A percentile compares a stretch with the other conserved stretches of the same genome.
phyloP scores from a whole-genome alignment of 2,888 invertebrate genomes.

The Mesorhabditis spiculigera region DNA sequence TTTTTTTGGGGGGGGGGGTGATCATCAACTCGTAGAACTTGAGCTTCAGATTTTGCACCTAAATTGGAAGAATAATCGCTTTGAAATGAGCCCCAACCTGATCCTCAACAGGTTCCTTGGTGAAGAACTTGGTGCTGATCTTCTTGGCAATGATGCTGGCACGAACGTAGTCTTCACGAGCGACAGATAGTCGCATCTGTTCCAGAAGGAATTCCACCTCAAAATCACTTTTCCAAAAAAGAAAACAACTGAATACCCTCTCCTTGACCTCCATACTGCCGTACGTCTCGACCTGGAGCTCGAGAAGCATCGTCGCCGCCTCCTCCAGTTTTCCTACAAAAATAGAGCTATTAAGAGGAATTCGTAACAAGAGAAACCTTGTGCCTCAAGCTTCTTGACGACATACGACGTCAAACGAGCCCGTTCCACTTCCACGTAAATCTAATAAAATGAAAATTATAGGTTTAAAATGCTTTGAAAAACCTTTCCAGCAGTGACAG shows the following conservation, averaged over 20 bases:
- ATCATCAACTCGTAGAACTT: constrained; percentile 83
- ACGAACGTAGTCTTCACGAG: constrained; percentile 89
- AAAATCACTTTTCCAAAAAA: constrained; percentile 8
- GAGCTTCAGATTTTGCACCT: constrained; percentile 68
- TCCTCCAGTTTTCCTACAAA: constrained; percentile 67
- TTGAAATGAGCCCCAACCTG: constrained; percentile 12
- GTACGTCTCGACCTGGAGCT: constrained; percentile 93
- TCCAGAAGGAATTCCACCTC: constrained; percentile 85
- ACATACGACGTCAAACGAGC: constrained; percentile 82
- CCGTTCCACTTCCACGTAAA: constrained; percentile 98
- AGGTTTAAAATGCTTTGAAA: neutral
- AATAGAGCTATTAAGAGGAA: neutral
- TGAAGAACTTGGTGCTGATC: constrained; percentile 93
- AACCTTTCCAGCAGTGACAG: constrained; percentile 88
- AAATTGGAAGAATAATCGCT: constrained; percentile 5
- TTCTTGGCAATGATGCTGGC: constrained; percentile 99
- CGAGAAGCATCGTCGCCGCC: constrained; percentile 89
- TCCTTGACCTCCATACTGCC: constrained; percentile 98
- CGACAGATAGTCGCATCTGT: constrained; percentile 93
- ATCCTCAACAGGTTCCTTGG: constrained; percentile 66
- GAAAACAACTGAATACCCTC: constrained; percentile 64
- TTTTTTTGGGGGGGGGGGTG: constrained; percentile 62
- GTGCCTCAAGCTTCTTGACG: constrained; percentile 65
- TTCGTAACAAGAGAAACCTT: constrained; percentile 51
- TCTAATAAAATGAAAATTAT: constrained; percentile 61